phyloP scores from a whole-genome alignment of 2,888 invertebrate species.

The Eilema griseolum region DNA sequence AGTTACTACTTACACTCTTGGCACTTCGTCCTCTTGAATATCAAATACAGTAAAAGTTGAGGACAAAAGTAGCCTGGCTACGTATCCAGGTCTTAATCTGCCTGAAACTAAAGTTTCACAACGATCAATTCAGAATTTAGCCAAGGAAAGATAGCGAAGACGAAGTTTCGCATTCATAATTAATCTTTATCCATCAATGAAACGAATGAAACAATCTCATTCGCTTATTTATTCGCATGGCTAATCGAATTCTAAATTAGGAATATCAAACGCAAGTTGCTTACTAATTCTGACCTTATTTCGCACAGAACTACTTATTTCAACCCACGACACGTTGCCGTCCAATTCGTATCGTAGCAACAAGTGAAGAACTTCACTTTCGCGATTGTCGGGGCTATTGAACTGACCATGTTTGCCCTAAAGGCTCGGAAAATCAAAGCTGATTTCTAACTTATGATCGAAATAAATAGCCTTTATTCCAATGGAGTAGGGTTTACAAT shows the following conservation, averaged over 20 bases:
- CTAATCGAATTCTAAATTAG: slow-evolving; percentile 50
- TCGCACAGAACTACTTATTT: slow-evolving; percentile 52
- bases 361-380: slow-evolving; percentile 81
- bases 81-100: no score
- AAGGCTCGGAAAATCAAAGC: slow-evolving; percentile 51
- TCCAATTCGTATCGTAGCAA: slow-evolving; percentile 67
- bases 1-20: neutral
- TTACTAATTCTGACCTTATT: slow-evolving; percentile 60
- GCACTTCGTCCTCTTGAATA: no score
- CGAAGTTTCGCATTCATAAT: neutral
- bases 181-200: slow-evolving; percentile 11
- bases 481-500: slow-evolving; percentile 35
- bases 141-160: no score
- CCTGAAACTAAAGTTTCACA: neutral
- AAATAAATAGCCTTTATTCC: slow-evolving; percentile 39
- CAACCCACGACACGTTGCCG: slow-evolving; percentile 63
- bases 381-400: slow-evolving; percentile 65
- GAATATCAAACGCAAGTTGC: slow-evolving; percentile 35
- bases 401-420: slow-evolving; percentile 63
- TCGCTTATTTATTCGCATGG: slow-evolving; percentile 42
- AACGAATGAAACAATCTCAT: slow-evolving; percentile 29
- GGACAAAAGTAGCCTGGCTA: neutral
- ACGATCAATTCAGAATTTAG: neutral
- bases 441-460: slow-evolving; percentile 43
- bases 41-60: neutral